Conservation (phyloP, 2,888 invertebrate species). For the Terebella lapidaria region DNA sequence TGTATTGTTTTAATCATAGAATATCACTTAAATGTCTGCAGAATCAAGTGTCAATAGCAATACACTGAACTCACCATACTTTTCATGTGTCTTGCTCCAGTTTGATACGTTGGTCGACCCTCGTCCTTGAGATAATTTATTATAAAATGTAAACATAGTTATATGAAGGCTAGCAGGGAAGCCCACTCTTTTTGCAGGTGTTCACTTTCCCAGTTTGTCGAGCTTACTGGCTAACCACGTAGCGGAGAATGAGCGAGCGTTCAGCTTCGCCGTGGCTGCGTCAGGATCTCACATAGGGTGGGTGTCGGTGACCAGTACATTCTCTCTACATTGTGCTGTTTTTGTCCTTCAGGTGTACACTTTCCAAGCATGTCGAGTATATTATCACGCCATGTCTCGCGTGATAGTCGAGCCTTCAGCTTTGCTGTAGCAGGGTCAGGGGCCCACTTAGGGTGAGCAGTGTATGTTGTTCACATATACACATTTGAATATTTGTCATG, state of each 20-base stretch:
- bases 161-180: no score
- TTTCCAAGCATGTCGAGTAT: slow-evolving; percentile 69
- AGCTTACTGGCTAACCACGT: slow-evolving; percentile 66
- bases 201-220: slow-evolving; percentile 68
- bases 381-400: slow-evolving; percentile 63
- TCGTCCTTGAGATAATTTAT: no score
- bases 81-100: no score
- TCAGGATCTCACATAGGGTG: slow-evolving; percentile 60
- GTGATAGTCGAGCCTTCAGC: slow-evolving; percentile 64
- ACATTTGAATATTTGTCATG: background rate
- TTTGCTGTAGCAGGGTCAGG: slow-evolving; percentile 65
- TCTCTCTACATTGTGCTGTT: no score
- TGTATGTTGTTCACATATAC: background rate
- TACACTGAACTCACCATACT: no score
- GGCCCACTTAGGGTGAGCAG: slow-evolving; percentile 53
- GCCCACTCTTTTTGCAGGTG: no score
- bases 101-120: no score
- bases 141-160: no score
- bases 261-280: slow-evolving; percentile 64
- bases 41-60: no score
- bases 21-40: no score
- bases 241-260: slow-evolving; percentile 62
- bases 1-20: background rate
- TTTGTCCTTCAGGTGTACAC: slow-evolving; percentile 65
- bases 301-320: no score